A percentile compares a stretch with the other conserved stretches of the same genome.
These are phyloP conservation scores for Agrenia bidenticulata DNA, from an alignment of 2,888 invertebrate species.

Conservation along the genomic window DNA sequence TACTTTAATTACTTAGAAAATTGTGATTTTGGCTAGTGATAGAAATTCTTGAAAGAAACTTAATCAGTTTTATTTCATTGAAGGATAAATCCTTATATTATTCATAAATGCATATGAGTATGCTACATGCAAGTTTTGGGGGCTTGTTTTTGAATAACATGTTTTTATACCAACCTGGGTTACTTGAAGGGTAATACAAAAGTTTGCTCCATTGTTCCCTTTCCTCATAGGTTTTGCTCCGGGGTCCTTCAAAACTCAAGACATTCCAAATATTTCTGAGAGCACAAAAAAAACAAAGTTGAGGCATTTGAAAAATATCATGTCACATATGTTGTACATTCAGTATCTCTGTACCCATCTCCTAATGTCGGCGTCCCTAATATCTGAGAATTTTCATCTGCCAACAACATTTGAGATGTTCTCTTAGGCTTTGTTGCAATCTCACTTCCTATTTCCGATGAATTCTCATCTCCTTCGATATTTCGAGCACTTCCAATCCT, in stretches of 20 bases:
- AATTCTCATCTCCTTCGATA: conserved; percentile 28
- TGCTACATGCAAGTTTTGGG: no score
- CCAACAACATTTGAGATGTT: conserved; percentile 34
- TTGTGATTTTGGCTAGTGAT: no score
- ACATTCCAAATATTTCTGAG: conserved; percentile 44
- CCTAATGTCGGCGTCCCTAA: not conserved
- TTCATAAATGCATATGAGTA: no score
- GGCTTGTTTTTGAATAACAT: no score
- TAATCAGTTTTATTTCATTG: no score
- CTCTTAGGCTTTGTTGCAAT: conserved; percentile 25
- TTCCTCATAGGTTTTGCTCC: conserved; percentile 30
- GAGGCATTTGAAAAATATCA: not conserved
- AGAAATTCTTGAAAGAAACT: no score
- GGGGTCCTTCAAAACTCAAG: conserved; percentile 28
- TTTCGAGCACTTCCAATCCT: conserved; percentile 8
- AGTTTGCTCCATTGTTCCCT: conserved; percentile 25
- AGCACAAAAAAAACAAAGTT: not conserved
- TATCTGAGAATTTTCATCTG: conserved; percentile 30
- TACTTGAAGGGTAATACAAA: conserved; percentile 31
- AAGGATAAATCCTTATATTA: no score
- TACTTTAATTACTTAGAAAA: no score
- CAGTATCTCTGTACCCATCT: conserved; percentile 37
- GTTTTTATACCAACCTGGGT: conserved; percentile 32
- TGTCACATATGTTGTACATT: no score
- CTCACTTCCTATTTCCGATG: conserved; percentile 4